Conservation (phyloP, 2,113 vertebrate species). For the Arenaria interpres region DNA sequence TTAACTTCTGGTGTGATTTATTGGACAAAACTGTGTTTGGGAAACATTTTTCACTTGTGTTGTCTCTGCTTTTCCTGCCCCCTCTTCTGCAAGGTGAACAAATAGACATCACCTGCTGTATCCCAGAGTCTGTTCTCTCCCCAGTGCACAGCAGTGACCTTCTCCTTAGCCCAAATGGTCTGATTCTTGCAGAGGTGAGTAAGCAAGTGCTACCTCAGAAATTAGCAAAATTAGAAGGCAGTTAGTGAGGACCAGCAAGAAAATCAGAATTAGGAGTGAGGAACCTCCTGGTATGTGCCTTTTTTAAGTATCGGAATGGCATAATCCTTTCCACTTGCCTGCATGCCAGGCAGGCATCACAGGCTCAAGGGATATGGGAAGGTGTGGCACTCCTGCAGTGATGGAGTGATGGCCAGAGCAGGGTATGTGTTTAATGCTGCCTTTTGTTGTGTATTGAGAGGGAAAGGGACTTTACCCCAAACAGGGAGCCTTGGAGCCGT, state of each 20-base stretch:
- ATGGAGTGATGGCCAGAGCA: rapidly evolving
- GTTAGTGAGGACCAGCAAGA: background rate
- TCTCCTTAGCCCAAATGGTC: background rate
- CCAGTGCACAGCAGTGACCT: rapidly evolving
- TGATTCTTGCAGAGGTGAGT: background rate
- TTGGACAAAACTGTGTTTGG: background rate
- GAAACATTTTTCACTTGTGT: background rate
- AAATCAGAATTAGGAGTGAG: background rate
- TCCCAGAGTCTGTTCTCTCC: background rate
- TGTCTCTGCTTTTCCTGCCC: background rate
- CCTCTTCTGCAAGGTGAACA: background rate
- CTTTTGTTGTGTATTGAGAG: background rate
- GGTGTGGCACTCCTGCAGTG: background rate
- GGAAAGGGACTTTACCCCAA: background rate
- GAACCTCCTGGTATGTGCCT: background rate
- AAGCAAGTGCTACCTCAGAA: background rate
- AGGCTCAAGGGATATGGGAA: background rate
- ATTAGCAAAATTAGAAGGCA: background rate
- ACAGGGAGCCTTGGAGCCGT: rapidly evolving
- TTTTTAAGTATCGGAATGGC: background rate
- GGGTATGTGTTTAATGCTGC: background rate
- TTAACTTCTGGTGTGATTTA: background rate
- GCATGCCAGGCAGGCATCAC: rapidly evolving
- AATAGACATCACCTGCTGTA: background rate
- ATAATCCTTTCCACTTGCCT: background rate